Percentiles rank a stretch among this genome's conserved stretches.
Evolutionary conservation across 2,888 invertebrate genomes (phyloP).

Genomic region (Xestoiulus laeticollis): DNA sequence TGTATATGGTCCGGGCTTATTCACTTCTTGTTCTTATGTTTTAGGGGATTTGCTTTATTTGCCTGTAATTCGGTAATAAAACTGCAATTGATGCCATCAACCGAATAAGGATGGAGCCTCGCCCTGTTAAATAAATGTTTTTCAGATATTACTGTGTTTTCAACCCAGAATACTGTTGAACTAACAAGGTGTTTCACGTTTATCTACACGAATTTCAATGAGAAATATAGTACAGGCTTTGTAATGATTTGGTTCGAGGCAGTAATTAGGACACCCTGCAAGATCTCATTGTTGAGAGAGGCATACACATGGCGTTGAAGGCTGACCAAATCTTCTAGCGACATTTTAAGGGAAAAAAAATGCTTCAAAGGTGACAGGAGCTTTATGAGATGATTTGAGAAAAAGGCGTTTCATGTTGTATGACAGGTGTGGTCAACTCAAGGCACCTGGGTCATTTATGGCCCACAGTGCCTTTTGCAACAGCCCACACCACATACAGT

Average conservation of each 20-base stretch:
- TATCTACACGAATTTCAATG: background rate
- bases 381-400: too few relatives aligned
- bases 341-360: too few relatives aligned
- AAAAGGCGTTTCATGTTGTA: too few relatives aligned
- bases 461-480: background rate
- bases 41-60: background rate
- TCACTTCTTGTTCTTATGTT: background rate
- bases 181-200: background rate
- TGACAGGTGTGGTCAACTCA: too few relatives aligned
- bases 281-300: background rate
- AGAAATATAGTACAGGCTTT: background rate
- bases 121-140: background rate
- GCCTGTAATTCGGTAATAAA: background rate
- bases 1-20: too few relatives aligned
- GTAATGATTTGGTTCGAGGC: background rate
- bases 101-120: background rate
- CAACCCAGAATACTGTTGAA: background rate
- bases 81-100: background rate
- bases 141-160: conserved; percentile 9
- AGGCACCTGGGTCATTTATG: too few relatives aligned
- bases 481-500: too few relatives aligned
- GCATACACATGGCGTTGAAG: background rate
- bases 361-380: too few relatives aligned
- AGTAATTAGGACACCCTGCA: background rate
- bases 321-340: too few relatives aligned